Percentiles rank a stretch among this genome's conserved stretches.
These are phyloP conservation scores for Scyliorhinus canicula DNA, from an alignment of 2,797 vertebrate species.

Conservation along the genomic window DNA sequence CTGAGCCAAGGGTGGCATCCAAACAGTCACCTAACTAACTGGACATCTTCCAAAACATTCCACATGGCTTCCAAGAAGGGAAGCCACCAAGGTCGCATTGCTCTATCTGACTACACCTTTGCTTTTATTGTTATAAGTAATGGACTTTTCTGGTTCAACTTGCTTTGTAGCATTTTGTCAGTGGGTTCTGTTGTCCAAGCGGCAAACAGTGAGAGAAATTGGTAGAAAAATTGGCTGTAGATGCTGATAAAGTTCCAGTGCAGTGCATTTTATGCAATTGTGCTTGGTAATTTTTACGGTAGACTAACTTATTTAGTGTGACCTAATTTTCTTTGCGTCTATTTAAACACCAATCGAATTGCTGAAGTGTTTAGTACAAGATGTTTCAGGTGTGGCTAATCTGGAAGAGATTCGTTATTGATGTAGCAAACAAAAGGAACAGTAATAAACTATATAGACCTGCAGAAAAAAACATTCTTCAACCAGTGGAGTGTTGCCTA, in stretches of 20 bases:
- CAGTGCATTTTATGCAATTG: neutral
- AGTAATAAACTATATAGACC: neutral
- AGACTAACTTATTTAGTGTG: slow-evolving; percentile 16
- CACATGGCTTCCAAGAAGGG: neutral
- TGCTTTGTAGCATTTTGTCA: neutral
- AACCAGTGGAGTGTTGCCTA: neutral
- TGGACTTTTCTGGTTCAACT: neutral
- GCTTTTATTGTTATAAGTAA: neutral
- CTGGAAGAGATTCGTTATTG: neutral
- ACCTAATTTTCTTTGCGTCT: neutral
- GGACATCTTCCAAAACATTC: too few relatives aligned
- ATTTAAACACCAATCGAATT: neutral
- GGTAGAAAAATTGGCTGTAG: neutral
- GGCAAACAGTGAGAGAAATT: neutral
- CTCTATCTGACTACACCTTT: neutral
- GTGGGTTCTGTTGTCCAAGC: neutral
- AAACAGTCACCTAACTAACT: neutral
- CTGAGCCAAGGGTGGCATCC: neutral
- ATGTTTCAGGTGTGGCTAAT: slow-evolving; percentile 9
- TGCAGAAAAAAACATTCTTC: neutral
- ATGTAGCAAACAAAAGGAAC: neutral
- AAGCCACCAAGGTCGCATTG: too few relatives aligned
- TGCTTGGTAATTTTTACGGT: neutral
- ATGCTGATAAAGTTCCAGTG: neutral
- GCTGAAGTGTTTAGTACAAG: slow-evolving; percentile 13